These are phyloP conservation scores for Bubalus kerabau DNA, from an alignment of 2,113 vertebrate species.

Conservation along the genomic window DNA sequence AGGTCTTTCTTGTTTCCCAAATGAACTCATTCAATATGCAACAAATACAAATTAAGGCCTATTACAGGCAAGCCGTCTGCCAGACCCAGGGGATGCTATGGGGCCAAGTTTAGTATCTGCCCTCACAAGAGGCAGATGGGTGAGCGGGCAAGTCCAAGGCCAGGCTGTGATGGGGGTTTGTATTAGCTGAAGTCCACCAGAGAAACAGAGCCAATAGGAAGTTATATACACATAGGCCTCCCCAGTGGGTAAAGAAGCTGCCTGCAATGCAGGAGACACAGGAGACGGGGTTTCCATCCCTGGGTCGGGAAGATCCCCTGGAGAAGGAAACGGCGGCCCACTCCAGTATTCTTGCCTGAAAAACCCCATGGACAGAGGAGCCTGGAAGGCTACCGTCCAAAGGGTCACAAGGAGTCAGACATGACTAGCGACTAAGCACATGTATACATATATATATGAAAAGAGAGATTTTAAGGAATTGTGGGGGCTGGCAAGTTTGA, in stretches of 20 bases:
- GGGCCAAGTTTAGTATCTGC: neutral
- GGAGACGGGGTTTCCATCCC: neutral
- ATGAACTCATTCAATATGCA: conserved; percentile 26
- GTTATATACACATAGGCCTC: neutral
- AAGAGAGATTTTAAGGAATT: neutral
- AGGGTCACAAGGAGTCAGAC: neutral
- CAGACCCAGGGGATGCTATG: neutral
- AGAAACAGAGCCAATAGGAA: neutral
- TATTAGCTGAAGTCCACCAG: neutral
- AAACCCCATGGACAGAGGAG: neutral
- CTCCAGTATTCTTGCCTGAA: neutral
- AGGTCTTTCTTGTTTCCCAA: conserved; percentile 43
- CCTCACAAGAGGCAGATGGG: neutral
- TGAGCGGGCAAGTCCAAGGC: neutral
- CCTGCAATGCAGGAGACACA: neutral
- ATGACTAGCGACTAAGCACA: fast-evolving
- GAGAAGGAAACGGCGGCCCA: neutral
- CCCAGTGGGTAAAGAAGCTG: neutral
- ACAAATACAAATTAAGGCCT: neutral
- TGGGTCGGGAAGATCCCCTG: neutral
- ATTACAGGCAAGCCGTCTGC: neutral
- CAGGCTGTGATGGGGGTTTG: neutral
- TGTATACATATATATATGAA: neutral
- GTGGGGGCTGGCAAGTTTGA: neutral
- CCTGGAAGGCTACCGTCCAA: neutral